These are phyloP conservation scores for Drosophila subpulchrella DNA, from an alignment of 1,140 invertebrate genomes.

Conservation along the genomic window DNA sequence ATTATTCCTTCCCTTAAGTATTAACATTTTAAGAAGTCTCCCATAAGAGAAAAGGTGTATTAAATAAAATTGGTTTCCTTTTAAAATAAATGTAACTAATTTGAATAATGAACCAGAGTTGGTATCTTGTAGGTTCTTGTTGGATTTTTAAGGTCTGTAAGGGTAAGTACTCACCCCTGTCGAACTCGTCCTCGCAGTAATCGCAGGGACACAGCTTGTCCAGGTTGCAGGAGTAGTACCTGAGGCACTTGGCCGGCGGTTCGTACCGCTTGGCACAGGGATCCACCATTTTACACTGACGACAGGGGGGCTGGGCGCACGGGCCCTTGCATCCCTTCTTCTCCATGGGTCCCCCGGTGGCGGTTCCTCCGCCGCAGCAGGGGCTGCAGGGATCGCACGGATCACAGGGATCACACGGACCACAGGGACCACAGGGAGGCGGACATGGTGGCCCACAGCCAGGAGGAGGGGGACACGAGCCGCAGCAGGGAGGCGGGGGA, in stretches of 20 bases:
- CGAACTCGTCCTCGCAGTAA: slow-evolving; percentile 72
- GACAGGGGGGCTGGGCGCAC: neutral
- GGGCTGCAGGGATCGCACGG: slow-evolving; percentile 30
- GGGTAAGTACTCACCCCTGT: slow-evolving; percentile 47
- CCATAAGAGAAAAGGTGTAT: no score
- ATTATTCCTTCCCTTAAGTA: no score
- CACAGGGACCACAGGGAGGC: slow-evolving; percentile 6
- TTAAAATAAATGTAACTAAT: no score
- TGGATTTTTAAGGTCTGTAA: no score
- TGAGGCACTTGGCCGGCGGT: slow-evolving; percentile 26
- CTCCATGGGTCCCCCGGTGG: slow-evolving; percentile 51
- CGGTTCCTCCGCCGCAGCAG: slow-evolving; percentile 1
- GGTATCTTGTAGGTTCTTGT: no score
- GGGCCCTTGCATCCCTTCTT: slow-evolving; percentile 10
- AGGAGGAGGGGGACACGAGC: slow-evolving; percentile 1
- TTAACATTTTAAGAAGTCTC: no score
- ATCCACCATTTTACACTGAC: slow-evolving; percentile 31
- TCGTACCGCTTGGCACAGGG: slow-evolving; percentile 34
- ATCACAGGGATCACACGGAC: slow-evolving; percentile 29
- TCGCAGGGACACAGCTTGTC: slow-evolving; percentile 75
- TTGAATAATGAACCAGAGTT: no score
- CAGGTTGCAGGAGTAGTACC: slow-evolving; percentile 75
- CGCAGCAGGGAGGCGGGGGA: neutral
- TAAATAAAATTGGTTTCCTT: no score
- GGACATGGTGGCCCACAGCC: slow-evolving; percentile 13